Percentiles rank a stretch among this genome's conserved stretches.
These are phyloP conservation scores for Clunio marinus DNA, from an alignment of 2,888 invertebrate genomes.

Conservation along the genomic window DNA sequence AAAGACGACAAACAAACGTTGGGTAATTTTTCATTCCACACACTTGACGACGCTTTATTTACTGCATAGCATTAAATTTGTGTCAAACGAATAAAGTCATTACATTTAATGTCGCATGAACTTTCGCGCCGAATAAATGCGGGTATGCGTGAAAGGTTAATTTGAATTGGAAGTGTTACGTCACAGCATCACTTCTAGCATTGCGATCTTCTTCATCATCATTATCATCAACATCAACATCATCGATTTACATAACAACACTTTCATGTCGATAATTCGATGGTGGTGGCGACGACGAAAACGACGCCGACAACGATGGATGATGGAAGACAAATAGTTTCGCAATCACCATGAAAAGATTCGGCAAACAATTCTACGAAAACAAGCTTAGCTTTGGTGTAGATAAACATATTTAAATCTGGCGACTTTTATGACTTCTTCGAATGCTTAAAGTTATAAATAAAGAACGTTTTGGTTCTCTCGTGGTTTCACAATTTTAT, in stretches of 20 bases:
- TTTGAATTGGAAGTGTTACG: slow-evolving; percentile 1
- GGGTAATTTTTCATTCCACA: slow-evolving; percentile 33
- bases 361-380: neutral
- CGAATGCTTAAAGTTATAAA: neutral
- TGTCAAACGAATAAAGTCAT: slow-evolving; percentile 37
- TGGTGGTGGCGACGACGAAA: neutral
- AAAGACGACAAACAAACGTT: slow-evolving; percentile 24
- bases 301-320: neutral
- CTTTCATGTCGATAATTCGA: neutral
- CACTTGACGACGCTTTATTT: neutral
- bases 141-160: slow-evolving; percentile 28
- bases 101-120: slow-evolving; percentile 32
- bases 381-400: neutral
- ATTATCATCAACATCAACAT: neutral
- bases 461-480: no score
- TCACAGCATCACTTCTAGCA: no score
- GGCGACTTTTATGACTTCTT: neutral
- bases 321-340: no score
- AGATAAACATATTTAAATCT: slow-evolving; percentile 17
- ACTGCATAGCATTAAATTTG: slow-evolving; percentile 19
- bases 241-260: neutral
- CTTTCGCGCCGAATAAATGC: slow-evolving; percentile 24
- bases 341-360: neutral
- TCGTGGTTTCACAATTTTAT: no score
- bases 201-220: neutral